Conservation (phyloP, 2,888 invertebrate species). For the Eupithecia dodoneata region DNA sequence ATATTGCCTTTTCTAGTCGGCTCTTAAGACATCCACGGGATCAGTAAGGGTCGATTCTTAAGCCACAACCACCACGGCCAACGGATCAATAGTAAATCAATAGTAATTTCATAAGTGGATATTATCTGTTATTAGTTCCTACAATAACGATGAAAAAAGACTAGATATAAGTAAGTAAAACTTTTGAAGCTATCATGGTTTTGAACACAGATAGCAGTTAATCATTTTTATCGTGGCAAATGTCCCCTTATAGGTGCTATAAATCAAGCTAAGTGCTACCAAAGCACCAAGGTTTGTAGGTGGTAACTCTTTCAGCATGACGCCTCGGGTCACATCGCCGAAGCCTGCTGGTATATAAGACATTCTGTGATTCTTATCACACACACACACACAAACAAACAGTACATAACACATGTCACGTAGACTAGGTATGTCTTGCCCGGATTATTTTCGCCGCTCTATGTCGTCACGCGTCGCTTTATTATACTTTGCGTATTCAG, state of each 20-base stretch:
- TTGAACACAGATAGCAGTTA: not conserved
- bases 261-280: not conserved
- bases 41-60: too few relatives aligned
- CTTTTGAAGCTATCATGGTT: constrained; percentile 14
- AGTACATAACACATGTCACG: too few relatives aligned
- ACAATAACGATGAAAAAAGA: not conserved
- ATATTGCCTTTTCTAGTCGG: too few relatives aligned
- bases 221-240: not conserved
- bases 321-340: not conserved
- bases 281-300: not conserved
- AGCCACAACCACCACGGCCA: too few relatives aligned
- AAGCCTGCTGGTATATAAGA: not conserved
- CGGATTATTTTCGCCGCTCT: not conserved
- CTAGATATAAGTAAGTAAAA: not conserved
- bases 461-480: too few relatives aligned
- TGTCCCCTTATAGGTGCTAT: not conserved
- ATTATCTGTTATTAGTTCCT: too few relatives aligned
- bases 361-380: not conserved
- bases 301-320: not conserved
- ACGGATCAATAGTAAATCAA: too few relatives aligned
- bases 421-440: not conserved
- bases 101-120: too few relatives aligned
- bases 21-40: too few relatives aligned
- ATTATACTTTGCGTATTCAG: not conserved
- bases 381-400: too few relatives aligned